Evolutionary conservation across 2,888 invertebrate genomes (phyloP).

Genomic region (Sclerodermus sp.): DNA sequence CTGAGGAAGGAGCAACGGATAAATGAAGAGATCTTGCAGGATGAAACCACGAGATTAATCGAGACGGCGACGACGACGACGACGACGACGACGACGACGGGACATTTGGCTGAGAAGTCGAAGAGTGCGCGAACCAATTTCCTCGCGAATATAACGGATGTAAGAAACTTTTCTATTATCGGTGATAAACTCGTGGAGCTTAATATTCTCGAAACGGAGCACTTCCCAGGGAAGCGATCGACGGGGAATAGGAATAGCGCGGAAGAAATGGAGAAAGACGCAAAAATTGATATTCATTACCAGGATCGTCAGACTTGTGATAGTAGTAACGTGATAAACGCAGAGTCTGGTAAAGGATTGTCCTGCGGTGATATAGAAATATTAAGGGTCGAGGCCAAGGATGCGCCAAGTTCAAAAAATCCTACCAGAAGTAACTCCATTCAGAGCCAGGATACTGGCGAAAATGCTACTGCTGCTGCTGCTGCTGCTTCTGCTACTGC

Average conservation of each 20-base stretch:
- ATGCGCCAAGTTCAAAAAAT: constrained; percentile 26
- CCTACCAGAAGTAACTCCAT: constrained; percentile 39
- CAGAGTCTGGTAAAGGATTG: constrained; percentile 1
- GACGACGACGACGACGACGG: not conserved
- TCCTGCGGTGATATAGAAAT: constrained; percentile 25
- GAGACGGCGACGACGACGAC: not conserved
- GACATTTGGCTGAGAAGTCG: not conserved
- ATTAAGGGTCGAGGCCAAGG: constrained; percentile 26
- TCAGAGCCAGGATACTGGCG: constrained; percentile 37
- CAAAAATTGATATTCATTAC: not conserved
- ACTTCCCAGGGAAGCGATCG: no score
- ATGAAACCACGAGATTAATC: constrained; percentile 10
- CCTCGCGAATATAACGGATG: no score
- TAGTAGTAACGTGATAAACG: constrained; percentile 19
- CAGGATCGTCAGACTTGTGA: constrained; percentile 2
- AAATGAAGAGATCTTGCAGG: not conserved
- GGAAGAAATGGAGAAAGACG: not conserved
- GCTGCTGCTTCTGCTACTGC: no score
- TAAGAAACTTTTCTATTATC: no score
- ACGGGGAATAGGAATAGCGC: not conserved
- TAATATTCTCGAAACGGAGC: no score
- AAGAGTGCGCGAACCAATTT: not conserved
- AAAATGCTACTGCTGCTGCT: constrained; percentile 19
- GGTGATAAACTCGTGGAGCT: no score
- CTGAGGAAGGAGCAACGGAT: not conserved